Conservation (phyloP, 2,888 invertebrate genomes). For the Aquatica leii region DNA sequence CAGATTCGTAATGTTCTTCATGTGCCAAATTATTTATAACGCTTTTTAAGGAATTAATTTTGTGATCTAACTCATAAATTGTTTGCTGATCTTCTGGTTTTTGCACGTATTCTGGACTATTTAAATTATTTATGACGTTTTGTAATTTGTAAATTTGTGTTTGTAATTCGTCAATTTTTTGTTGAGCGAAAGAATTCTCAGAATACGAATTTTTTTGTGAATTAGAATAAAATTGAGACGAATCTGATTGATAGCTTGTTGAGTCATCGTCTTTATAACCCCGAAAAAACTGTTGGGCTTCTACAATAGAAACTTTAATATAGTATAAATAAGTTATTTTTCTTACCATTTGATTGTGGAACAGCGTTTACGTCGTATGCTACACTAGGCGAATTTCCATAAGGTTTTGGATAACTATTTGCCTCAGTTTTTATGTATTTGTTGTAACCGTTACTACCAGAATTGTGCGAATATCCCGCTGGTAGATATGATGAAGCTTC, state of each 20-base stretch:
- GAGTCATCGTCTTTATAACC: neutral
- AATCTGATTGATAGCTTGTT: constrained; percentile 28
- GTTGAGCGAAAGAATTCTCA: constrained; percentile 35
- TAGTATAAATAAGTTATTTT: too few species aligned
- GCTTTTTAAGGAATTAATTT: constrained; percentile 51
- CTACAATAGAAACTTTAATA: too few species aligned
- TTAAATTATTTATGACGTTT: constrained; percentile 50
- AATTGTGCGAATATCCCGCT: too few species aligned
- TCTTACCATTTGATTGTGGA: too few species aligned
- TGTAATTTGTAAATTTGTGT: constrained; percentile 52
- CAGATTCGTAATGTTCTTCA: neutral
- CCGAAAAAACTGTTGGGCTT: constrained; percentile 18
- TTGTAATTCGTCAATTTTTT: constrained; percentile 49
- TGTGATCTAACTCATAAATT: constrained; percentile 49
- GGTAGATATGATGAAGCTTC: too few species aligned
- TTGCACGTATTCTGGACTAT: constrained; percentile 49
- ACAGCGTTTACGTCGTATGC: too few species aligned
- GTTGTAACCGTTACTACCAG: too few species aligned
- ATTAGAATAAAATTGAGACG: constrained; percentile 45
- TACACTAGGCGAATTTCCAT: too few species aligned
- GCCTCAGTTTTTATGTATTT: too few species aligned
- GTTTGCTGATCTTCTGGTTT: constrained; percentile 50
- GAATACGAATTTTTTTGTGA: constrained; percentile 32
- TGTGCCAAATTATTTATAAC: constrained; percentile 42
- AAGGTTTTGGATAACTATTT: too few species aligned